Evolutionary conservation across 2,113 vertebrate species (phyloP).

Genomic region (Callopanchax toddi): DNA sequence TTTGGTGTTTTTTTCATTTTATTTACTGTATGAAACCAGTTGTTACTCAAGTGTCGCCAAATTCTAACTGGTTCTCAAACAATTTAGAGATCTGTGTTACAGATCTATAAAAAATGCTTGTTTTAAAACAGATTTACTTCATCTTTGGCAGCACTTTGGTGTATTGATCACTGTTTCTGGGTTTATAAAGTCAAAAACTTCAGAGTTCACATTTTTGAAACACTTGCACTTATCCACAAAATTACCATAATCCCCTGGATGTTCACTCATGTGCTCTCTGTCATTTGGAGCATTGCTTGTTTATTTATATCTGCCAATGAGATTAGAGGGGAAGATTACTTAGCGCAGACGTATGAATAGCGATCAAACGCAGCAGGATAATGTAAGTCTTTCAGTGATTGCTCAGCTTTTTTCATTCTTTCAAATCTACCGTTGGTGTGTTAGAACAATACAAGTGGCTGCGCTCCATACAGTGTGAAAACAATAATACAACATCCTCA

Average conservation of each 20-base stretch:
- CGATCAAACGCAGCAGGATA: constrained; percentile 82
- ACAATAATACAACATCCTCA: constrained; percentile 75
- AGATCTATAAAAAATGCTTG: neutral
- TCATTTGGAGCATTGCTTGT: constrained; percentile 80
- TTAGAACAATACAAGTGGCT: constrained; percentile 79
- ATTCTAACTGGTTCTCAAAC: too few relatives aligned
- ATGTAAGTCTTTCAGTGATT: constrained; percentile 79
- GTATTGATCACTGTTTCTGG: constrained; percentile 32
- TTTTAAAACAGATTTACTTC: neutral
- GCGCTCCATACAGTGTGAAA: constrained; percentile 74
- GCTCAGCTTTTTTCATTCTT: constrained; percentile 65
- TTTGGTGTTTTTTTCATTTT: constrained; percentile 35
- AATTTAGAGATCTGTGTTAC: constrained; percentile 50
- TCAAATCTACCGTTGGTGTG: constrained; percentile 69
- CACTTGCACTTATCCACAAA: constrained; percentile 78
- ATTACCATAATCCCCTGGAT: constrained; percentile 83
- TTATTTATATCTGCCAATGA: constrained; percentile 84
- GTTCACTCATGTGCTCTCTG: constrained; percentile 77
- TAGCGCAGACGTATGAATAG: constrained; percentile 77
- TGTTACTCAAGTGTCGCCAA: constrained; percentile 4
- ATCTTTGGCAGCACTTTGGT: constrained; percentile 11
- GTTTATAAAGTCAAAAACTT: constrained; percentile 30
- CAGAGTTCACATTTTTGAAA: constrained; percentile 73
- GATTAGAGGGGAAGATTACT: constrained; percentile 84
- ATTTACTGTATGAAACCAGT: constrained; percentile 28